These are phyloP conservation scores for Oedothorax gibbosus DNA, from an alignment of 1,140 invertebrate genomes.

Conservation along the genomic window DNA sequence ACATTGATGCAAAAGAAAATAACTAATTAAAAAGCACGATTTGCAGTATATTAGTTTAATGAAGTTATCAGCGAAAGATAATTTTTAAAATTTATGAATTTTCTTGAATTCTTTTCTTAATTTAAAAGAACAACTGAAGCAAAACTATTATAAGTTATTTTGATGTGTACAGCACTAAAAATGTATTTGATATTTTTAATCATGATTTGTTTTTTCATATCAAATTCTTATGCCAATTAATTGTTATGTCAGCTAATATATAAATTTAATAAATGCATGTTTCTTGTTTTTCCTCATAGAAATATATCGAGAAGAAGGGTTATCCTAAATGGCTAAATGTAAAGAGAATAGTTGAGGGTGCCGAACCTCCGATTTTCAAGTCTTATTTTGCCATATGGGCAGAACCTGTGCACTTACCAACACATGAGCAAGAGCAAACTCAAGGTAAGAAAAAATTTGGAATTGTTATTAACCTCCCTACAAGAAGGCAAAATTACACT, in stretches of 20 bases:
- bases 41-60: not conserved
- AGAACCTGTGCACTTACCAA: slow-evolving; percentile 68
- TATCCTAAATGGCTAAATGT: slow-evolving; percentile 63
- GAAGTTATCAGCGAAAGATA: not conserved
- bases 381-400: slow-evolving; percentile 83
- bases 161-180: not conserved
- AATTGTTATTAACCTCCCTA: too few relatives aligned
- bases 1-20: not conserved
- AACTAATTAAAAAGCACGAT: not conserved
- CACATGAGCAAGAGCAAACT: too few relatives aligned
- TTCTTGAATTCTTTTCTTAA: not conserved
- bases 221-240: not conserved
- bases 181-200: not conserved
- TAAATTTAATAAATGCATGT: not conserved
- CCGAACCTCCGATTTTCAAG: slow-evolving; percentile 81
- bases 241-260: not conserved
- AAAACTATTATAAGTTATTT: not conserved
- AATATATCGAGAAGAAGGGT: slow-evolving; percentile 52
- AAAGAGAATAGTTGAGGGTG: slow-evolving; percentile 78
- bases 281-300: slow-evolving; percentile 28
- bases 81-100: not conserved
- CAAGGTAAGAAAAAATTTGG: too few relatives aligned
- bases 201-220: not conserved
- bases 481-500: too few relatives aligned
- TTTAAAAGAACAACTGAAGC: not conserved